Evolutionary conservation across 2,888 invertebrate species (phyloP).

Genomic region (Ypsolopha sequella): DNA sequence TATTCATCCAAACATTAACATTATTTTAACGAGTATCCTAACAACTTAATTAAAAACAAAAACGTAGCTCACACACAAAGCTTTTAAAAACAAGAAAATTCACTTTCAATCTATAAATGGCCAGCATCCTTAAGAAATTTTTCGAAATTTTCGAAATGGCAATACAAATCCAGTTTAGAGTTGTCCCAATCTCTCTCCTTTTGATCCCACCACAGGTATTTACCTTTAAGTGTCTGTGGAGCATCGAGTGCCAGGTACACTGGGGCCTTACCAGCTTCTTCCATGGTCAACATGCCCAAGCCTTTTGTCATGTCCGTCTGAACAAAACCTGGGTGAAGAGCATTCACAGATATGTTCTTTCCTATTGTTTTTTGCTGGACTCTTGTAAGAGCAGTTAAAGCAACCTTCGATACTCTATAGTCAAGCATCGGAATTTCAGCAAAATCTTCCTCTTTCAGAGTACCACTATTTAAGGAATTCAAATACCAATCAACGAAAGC

Average conservation of each 20-base stretch:
- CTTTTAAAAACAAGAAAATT: no score
- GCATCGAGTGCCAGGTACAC: constrained; percentile 19
- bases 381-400: constrained; percentile 18
- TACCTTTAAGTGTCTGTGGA: constrained; percentile 19
- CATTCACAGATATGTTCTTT: constrained; percentile 20
- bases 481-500: constrained; percentile 22
- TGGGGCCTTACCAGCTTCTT: constrained; percentile 15
- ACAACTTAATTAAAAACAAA: no score
- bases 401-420: constrained; percentile 20
- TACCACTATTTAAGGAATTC: constrained; percentile 16
- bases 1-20: no score
- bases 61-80: no score
- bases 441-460: constrained; percentile 17
- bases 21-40: no score
- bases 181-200: constrained; percentile 18
- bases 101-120: no score
- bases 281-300: constrained; percentile 11
- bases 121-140: background rate
- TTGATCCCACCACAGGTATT: constrained; percentile 20
- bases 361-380: constrained; percentile 17
- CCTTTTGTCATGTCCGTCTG: constrained; percentile 20
- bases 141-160: constrained; percentile 8
- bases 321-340: constrained; percentile 22
- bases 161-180: constrained; percentile 8
- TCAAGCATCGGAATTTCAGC: constrained; percentile 10